Conservation (phyloP, 2,888 invertebrate species). For the Lasius fuliginosus region DNA sequence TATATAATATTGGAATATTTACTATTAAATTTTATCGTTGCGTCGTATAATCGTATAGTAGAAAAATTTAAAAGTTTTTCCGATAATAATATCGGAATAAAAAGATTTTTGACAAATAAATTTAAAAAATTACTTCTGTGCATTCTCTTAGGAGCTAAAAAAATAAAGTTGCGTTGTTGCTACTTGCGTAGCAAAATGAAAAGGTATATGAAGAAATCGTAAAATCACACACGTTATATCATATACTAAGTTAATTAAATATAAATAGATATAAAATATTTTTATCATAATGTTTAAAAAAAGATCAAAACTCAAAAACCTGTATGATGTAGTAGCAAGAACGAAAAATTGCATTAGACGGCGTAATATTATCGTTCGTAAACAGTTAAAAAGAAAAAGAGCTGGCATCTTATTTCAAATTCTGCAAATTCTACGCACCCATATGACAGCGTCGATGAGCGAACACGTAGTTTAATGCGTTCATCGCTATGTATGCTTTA, state of each 20-base stretch:
- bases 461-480: conserved; percentile 29
- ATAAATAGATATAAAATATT: not conserved
- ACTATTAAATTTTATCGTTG: not conserved
- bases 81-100: not conserved
- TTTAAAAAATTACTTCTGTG: not conserved
- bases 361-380: not conserved
- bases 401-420: conserved; percentile 34
- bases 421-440: conserved; percentile 30
- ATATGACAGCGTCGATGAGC: conserved; percentile 1
- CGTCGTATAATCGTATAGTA: not conserved
- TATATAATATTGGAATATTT: not conserved
- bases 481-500: conserved; percentile 34
- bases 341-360: not conserved
- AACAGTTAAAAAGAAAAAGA: conserved; percentile 5
- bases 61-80: not conserved
- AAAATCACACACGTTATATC: not conserved
- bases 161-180: not conserved
- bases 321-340: not conserved
- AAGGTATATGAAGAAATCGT: not conserved
- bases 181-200: not conserved
- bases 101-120: not conserved
- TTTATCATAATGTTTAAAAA: not conserved
- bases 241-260: not conserved
- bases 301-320: not conserved
- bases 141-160: not conserved